Evolutionary conservation across 2,888 invertebrate genomes (phyloP).

Genomic region (Drosophila koepferae): DNA sequence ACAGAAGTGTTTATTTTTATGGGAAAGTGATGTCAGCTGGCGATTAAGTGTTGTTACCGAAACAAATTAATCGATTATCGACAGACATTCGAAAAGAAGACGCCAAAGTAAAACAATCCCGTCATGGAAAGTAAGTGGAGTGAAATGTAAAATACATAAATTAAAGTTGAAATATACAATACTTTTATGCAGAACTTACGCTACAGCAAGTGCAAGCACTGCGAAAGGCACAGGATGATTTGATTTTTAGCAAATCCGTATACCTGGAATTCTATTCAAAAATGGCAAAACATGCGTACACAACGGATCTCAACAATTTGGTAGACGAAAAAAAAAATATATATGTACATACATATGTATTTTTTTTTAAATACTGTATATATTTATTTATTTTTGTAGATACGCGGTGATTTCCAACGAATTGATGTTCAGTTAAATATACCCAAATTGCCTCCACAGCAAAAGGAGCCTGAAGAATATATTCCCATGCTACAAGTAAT

Average conservation of each 20-base stretch:
- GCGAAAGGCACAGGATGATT: slow-evolving; percentile 69
- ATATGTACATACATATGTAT: no score
- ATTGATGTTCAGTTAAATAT: slow-evolving; percentile 66
- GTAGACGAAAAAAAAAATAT: slow-evolving; percentile 35
- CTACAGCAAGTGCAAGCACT: slow-evolving; percentile 73
- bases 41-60: slow-evolving; percentile 21
- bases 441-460: slow-evolving; percentile 54
- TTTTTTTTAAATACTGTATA: not conserved
- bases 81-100: slow-evolving; percentile 41
- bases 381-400: slow-evolving; percentile 33
- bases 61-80: slow-evolving; percentile 18
- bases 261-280: slow-evolving; percentile 66
- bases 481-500: slow-evolving; percentile 49
- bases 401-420: slow-evolving; percentile 71
- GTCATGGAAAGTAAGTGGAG: slow-evolving; percentile 53
- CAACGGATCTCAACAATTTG: slow-evolving; percentile 73
- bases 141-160: not conserved
- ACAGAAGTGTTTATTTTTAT: slow-evolving; percentile 36
- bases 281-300: slow-evolving; percentile 69
- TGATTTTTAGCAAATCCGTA: slow-evolving; percentile 49
- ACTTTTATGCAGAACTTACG: slow-evolving; percentile 65
- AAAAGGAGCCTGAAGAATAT: slow-evolving; percentile 30
- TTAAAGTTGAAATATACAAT: not conserved
- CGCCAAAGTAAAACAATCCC: slow-evolving; percentile 36
- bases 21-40: slow-evolving; percentile 70